These are phyloP conservation scores for Ischnura elegans DNA, from an alignment of 2,888 invertebrate genomes.

Conservation along the genomic window DNA sequence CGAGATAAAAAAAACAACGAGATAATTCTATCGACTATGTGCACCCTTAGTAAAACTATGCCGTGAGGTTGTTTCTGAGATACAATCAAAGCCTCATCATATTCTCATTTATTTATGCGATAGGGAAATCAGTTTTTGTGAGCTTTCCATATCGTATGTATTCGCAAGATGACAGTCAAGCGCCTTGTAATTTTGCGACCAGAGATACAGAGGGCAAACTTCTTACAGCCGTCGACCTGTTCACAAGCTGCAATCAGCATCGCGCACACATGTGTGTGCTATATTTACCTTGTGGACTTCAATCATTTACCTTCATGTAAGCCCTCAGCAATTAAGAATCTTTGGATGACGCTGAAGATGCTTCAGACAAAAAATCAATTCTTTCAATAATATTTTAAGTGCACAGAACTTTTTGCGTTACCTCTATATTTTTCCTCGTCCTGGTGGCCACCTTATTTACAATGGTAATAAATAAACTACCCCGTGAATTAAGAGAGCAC, in stretches of 20 bases:
- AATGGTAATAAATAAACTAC: neutral
- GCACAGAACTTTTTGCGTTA: neutral
- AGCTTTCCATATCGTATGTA: neutral
- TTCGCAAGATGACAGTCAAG: neutral
- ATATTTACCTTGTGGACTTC: neutral
- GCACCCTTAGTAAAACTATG: too few species aligned
- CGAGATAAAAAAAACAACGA: too few species aligned
- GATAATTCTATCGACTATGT: too few species aligned
- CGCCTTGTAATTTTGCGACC: neutral
- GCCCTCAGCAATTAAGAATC: neutral
- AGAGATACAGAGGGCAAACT: neutral
- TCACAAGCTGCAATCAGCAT: neutral
- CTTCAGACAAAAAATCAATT: neutral
- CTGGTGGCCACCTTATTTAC: neutral
- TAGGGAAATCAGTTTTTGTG: neutral
- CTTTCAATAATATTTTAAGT: neutral
- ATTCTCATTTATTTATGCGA: neutral
- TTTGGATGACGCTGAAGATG: neutral
- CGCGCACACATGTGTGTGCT: neutral
- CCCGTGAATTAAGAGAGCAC: neutral
- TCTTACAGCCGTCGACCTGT: neutral
- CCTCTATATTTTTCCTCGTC: neutral
- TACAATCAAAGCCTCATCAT: neutral
- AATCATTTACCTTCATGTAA: neutral
- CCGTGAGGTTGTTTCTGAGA: too few species aligned